phyloP scores from a whole-genome alignment of 2,888 invertebrate species.

The Dysmachus trigonus region DNA sequence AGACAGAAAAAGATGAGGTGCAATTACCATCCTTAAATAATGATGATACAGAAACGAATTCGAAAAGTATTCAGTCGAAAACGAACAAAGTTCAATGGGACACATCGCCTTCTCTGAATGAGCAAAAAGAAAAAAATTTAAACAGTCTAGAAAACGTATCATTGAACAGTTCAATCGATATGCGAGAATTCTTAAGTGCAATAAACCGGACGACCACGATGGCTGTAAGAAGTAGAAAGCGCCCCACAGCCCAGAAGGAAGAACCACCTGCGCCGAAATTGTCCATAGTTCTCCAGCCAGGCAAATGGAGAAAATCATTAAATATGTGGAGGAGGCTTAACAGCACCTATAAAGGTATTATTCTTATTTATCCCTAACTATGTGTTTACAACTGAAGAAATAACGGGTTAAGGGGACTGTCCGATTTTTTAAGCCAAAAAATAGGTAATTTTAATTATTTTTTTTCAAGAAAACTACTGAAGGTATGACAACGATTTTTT shows the following conservation, averaged over 20 bases:
- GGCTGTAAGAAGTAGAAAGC: neutral
- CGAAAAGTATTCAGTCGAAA: neutral
- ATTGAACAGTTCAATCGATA: conserved; percentile 36
- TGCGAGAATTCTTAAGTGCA: conserved; percentile 17
- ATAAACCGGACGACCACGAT: neutral
- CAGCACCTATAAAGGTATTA: neutral
- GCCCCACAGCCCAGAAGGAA: neutral
- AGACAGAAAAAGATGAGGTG: neutral
- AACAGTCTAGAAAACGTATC: neutral
- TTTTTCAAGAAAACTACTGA: too few relatives aligned
- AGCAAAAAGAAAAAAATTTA: neutral
- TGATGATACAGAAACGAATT: neutral
- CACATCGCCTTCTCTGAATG: neutral
- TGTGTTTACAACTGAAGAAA: neutral
- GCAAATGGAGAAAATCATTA: conserved; percentile 75
- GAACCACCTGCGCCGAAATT: neutral
- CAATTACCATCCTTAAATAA: neutral
- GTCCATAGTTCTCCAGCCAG: conserved; percentile 68
- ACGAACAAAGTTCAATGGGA: neutral
- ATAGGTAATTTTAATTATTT: too few relatives aligned
- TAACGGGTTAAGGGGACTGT: too few relatives aligned
- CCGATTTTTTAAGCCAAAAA: too few relatives aligned
- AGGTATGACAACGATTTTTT: too few relatives aligned
- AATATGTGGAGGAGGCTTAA: conserved; percentile 67
- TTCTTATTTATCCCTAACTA: neutral